These are phyloP conservation scores for Gouania willdenowi DNA, from an alignment of 2,797 vertebrate species.

Conservation along the genomic window DNA sequence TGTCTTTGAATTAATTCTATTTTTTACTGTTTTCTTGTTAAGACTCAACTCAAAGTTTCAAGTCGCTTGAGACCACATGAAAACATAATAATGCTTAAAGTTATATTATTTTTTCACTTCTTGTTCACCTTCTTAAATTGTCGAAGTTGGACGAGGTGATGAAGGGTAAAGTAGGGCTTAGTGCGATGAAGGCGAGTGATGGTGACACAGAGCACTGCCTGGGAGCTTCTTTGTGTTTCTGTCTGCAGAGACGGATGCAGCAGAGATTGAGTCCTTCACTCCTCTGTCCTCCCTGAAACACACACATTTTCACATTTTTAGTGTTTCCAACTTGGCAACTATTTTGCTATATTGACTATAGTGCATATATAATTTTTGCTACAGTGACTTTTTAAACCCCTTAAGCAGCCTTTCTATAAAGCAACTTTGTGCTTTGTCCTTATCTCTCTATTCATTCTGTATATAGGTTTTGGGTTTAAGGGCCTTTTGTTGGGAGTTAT, in stretches of 20 bases:
- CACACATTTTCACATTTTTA: not conserved
- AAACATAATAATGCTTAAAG: too few species aligned
- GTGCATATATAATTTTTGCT: too few species aligned
- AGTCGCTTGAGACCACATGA: too few species aligned
- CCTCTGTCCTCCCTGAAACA: conserved; percentile 5
- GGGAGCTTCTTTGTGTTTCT: conserved; percentile 57
- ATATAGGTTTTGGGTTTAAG: too few species aligned
- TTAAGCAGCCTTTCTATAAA: too few species aligned
- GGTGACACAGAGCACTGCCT: conserved; percentile 66
- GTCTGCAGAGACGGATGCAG: conserved; percentile 34
- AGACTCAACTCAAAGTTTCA: too few species aligned
- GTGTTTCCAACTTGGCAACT: too few species aligned
- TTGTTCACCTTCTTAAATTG: conserved; percentile 10
- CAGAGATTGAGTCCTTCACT: conserved; percentile 32
- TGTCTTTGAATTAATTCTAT: not conserved
- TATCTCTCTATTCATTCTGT: too few species aligned
- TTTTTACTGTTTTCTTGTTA: not conserved
- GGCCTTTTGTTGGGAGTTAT: too few species aligned
- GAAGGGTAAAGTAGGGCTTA: conserved; percentile 5
- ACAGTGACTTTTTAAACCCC: too few species aligned
- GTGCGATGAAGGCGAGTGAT: conserved; percentile 66
- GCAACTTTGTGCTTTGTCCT: too few species aligned
- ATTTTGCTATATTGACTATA: not conserved
- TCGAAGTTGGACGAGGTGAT: not conserved
- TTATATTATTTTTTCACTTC: conserved; percentile 9